Percentiles rank a stretch among this genome's conserved stretches.
phyloP scores from a whole-genome alignment of 2,888 invertebrate genomes.

The Choristoneura rosaceana region DNA sequence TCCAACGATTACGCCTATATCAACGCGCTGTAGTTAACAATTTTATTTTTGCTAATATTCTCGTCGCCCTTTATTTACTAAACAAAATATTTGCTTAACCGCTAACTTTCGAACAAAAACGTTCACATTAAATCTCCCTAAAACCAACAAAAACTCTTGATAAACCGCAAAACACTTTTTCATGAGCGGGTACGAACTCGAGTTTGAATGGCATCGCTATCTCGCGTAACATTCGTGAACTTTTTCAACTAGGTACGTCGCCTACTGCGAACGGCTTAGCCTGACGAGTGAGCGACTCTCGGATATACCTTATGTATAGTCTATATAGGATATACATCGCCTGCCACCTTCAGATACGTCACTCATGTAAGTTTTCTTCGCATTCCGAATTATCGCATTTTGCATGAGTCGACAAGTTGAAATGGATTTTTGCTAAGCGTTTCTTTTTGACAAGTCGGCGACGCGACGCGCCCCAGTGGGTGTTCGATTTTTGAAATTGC shows the following conservation, averaged over 20 bases:
- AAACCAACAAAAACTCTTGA: constrained; percentile 32
- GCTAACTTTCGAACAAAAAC: constrained; percentile 9
- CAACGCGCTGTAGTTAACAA: too few relatives aligned
- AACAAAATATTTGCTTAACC: background rate
- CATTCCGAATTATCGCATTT: constrained; percentile 58
- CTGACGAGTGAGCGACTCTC: constrained; percentile 67
- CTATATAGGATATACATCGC: constrained; percentile 53
- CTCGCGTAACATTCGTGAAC: constrained; percentile 69
- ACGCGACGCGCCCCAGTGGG: constrained; percentile 7
- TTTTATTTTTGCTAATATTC: too few relatives aligned
- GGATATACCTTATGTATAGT: constrained; percentile 53
- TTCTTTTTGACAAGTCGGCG: constrained; percentile 41
- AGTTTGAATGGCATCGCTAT: constrained; percentile 65
- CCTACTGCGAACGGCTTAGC: constrained; percentile 67
- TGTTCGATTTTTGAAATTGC: constrained; percentile 41
- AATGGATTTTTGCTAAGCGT: constrained; percentile 57
- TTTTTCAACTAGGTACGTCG: constrained; percentile 66
- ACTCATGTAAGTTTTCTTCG: constrained; percentile 76
- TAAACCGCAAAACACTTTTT: constrained; percentile 35
- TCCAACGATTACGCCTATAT: too few relatives aligned
- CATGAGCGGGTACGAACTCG: constrained; percentile 41
- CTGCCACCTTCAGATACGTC: constrained; percentile 75
- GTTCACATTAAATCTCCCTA: constrained; percentile 18
- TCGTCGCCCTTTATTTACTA: background rate
- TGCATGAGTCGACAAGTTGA: constrained; percentile 54